Base-by-base conservation (phyloP, 2,888 invertebrate genomes). In the Patella caerulea region DNA sequence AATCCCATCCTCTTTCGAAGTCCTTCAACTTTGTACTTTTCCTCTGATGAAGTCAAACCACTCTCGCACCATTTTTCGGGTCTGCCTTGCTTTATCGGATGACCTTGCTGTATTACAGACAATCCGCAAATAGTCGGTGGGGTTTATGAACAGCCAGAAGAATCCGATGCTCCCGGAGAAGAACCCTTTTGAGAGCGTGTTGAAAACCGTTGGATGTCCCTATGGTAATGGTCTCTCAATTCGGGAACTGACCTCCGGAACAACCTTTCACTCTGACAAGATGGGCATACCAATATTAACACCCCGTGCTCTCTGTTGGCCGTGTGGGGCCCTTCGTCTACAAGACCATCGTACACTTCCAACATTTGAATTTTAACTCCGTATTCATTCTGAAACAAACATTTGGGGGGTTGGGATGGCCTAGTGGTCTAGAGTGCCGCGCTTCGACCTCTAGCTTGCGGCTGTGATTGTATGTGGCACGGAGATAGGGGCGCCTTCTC, bases 291-390 rank as follows among this genome's bases (percentile, higher is more conserved):
- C 29, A 74, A 59, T 2, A 17, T 17, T 24, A 74, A 24, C 17
- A 29, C 54, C 1, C 34, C 14, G 17, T 74, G 74, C 12, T 15
- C 59, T 34, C 29, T 73, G n/a, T 73, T 73, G 3, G 5, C 73
- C 24, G 52, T 45, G 4, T n/a, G n/a, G n/a, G n/a, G n/a, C n/a
- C n/a, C n/a, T n/a, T 17, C 15, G 73, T 17, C 54, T 45, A 53
- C 15, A 73, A 73, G 2, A 54, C 11, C 73, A n/a, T 73, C 9
- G 12, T 19, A n/a, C 73, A 73, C 73, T 73, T 73, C 73, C 55
- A 55, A 55, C 55, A 55, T 55, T 55, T 15, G 11, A 55, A 11
- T 55, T 24, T 24, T 24, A 24, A 24, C 24, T 24, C 24, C 1
- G 24, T 24, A 24, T 24, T 24, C 24, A 24, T 1, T 24, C 24